Evolutionary conservation across 2,113 vertebrate species (phyloP).

Genomic region (Oncorhynchus tshawytscha): DNA sequence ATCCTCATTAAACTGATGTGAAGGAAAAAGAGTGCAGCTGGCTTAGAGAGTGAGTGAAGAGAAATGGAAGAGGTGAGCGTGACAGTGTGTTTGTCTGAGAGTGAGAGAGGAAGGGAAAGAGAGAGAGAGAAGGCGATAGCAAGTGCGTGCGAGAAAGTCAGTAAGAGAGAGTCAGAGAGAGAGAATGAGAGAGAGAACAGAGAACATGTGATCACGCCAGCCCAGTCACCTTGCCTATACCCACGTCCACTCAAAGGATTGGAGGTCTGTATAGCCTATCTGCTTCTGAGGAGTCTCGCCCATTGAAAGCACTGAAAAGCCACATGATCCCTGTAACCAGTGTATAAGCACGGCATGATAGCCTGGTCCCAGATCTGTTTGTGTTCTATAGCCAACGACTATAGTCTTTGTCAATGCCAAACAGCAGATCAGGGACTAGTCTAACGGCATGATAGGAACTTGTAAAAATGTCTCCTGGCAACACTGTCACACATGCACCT

Average conservation of each 20-base stretch:
- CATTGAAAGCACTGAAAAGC: conserved; percentile 39
- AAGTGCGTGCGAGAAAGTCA: conserved; percentile 66
- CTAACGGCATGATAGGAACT: too few species aligned
- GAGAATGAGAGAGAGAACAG: conserved; percentile 31
- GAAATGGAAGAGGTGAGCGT: conserved; percentile 40
- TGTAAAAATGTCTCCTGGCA: too few species aligned
- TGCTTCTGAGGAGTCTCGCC: conserved; percentile 59
- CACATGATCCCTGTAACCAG: too few species aligned
- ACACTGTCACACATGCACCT: too few species aligned
- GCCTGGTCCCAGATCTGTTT: conserved; percentile 26
- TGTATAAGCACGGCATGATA: conserved; percentile 46
- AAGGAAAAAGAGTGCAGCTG: neutral
- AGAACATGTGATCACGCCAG: conserved; percentile 80
- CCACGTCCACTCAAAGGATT: conserved; percentile 70
- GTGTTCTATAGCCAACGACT: conserved; percentile 3
- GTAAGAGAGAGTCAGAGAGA: neutral
- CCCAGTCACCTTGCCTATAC: conserved; percentile 83
- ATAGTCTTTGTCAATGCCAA: too few species aligned
- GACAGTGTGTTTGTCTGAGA: conserved; percentile 37
- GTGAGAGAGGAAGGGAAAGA: conserved; percentile 42
- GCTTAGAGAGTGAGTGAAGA: conserved; percentile 35
- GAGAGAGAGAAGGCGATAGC: conserved; percentile 30
- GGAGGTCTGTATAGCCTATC: conserved; percentile 61
- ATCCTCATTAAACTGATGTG: neutral
- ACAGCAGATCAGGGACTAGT: too few species aligned